Percentiles rank a stretch among this genome's conserved stretches.
These are phyloP conservation scores for Himalopsyche japonica DNA, from an alignment of 2,888 invertebrate genomes.

Conservation along the genomic window DNA sequence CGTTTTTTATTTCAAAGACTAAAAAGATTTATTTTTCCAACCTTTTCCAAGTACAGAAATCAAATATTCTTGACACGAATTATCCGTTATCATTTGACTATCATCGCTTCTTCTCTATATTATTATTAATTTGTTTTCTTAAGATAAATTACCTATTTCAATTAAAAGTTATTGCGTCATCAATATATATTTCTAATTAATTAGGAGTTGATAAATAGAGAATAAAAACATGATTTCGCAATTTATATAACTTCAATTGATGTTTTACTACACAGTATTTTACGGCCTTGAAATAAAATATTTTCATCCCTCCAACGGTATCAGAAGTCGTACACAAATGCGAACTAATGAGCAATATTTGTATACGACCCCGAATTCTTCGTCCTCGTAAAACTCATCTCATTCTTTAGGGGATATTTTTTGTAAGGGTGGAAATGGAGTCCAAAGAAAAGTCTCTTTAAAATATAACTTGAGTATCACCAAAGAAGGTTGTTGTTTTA, in stretches of 20 bases:
- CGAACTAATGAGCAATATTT: slow-evolving; percentile 39
- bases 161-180: too few relatives aligned
- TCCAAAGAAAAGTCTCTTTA: not conserved
- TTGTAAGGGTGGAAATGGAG: not conserved
- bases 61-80: too few relatives aligned
- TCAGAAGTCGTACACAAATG: slow-evolving; percentile 23
- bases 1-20: too few relatives aligned
- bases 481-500: not conserved
- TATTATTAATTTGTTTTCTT: too few relatives aligned
- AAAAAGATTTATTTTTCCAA: too few relatives aligned
- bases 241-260: not conserved
- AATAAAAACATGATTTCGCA: too few relatives aligned
- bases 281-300: not conserved
- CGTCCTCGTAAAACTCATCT: not conserved
- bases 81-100: too few relatives aligned
- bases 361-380: slow-evolving; percentile 26
- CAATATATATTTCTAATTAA: too few relatives aligned
- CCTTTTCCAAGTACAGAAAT: too few relatives aligned
- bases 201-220: too few relatives aligned
- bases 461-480: not conserved
- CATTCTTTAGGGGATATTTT: not conserved
- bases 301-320: not conserved
- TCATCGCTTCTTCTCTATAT: too few relatives aligned
- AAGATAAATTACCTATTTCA: too few relatives aligned
- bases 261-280: not conserved